Conservation (phyloP, 2,113 vertebrate species). For the Physeter macrocephalus region DNA sequence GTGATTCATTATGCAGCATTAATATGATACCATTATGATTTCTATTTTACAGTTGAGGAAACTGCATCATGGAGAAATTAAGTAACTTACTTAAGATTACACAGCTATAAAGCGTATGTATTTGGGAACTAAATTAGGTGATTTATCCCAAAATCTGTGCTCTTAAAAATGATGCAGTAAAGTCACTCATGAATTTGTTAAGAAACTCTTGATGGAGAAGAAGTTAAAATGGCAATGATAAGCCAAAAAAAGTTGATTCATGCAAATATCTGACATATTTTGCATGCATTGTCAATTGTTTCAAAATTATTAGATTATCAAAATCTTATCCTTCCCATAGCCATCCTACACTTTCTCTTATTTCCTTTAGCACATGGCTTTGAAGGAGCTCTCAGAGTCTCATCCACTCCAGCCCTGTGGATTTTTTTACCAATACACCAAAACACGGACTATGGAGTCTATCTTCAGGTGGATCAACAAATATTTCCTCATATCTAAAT, state of each 20-base stretch:
- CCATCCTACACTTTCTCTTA: background rate
- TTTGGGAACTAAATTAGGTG: background rate
- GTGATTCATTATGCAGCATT: background rate
- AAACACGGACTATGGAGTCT: background rate
- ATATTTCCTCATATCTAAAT: background rate
- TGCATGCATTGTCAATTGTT: background rate
- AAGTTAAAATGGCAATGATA: background rate
- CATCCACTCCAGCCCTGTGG: background rate
- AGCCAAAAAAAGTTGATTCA: background rate
- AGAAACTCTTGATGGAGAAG: background rate
- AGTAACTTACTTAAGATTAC: background rate
- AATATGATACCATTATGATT: background rate
- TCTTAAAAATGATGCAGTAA: background rate
- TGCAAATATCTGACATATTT: background rate
- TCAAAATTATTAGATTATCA: slow-evolving; percentile 22
- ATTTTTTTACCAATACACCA: background rate
- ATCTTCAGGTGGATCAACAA: background rate
- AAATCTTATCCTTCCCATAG: background rate
- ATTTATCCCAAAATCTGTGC: background rate
- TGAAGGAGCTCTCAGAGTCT: background rate
- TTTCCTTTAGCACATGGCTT: background rate
- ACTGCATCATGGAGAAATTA: background rate
- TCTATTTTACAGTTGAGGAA: background rate
- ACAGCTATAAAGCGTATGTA: background rate
- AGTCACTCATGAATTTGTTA: background rate